Evolutionary conservation across 2,113 vertebrate genomes (phyloP).

Genomic region (Arizona elegans): DNA sequence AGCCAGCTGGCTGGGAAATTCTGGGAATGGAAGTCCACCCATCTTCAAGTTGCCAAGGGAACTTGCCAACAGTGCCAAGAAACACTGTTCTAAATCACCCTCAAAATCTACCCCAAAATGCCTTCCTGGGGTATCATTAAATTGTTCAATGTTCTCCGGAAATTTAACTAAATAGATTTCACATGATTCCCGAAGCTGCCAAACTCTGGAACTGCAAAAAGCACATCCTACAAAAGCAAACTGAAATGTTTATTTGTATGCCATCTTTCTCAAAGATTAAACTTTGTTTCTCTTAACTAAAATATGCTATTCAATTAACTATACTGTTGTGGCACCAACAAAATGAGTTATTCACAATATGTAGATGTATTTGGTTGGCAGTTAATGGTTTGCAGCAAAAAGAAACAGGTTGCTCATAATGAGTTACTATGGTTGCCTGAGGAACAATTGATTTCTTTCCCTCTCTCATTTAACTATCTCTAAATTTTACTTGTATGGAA

Average conservation of each 20-base stretch:
- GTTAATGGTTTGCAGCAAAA: slow-evolving; percentile 36
- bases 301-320: slow-evolving; percentile 1
- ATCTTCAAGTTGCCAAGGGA: too few species aligned
- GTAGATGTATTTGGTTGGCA: slow-evolving; percentile 11
- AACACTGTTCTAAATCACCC: neutral
- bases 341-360: neutral
- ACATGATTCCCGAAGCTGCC: slow-evolving; percentile 72
- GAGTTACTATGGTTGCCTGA: slow-evolving; percentile 26
- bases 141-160: slow-evolving; percentile 74
- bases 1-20: too few species aligned
- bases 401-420: slow-evolving; percentile 20
- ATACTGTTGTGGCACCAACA: slow-evolving; percentile 27
- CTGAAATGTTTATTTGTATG: slow-evolving; percentile 1
- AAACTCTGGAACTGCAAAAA: slow-evolving; percentile 72
- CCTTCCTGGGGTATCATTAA: slow-evolving; percentile 71
- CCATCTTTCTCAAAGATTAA: neutral
- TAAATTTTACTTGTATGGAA: slow-evolving; percentile 19
- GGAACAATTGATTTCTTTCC: neutral
- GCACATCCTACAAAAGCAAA: slow-evolving; percentile 63
- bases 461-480: neutral
- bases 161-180: slow-evolving; percentile 74
- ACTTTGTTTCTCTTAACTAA: slow-evolving; percentile 8
- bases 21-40: too few species aligned
- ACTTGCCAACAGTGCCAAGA: too few species aligned
- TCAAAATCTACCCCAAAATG: slow-evolving; percentile 68